Conservation (phyloP, 2,113 vertebrate genomes). For the Hoplias malabaricus region DNA sequence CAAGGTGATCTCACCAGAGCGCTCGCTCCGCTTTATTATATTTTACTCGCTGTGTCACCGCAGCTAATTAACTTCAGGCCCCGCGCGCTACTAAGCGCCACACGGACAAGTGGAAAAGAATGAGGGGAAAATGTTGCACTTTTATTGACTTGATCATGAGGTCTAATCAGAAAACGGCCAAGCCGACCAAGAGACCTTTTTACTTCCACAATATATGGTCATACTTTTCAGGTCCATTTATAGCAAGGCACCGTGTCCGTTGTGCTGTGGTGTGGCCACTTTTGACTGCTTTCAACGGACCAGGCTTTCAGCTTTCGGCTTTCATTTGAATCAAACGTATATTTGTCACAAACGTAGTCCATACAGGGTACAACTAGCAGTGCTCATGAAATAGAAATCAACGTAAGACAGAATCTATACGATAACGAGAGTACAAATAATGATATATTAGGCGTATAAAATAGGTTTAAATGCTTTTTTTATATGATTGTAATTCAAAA, state of each 20-base stretch:
- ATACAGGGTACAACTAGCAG: no score
- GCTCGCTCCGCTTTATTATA: slow-evolving; percentile 71
- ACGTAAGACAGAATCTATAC: no score
- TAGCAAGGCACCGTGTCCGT: slow-evolving; percentile 49
- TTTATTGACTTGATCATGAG: slow-evolving; percentile 46
- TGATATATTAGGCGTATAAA: no score
- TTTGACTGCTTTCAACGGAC: slow-evolving; percentile 48
- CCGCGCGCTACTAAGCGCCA: slow-evolving; percentile 73
- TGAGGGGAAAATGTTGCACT: slow-evolving; percentile 23
- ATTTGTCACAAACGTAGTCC: no score
- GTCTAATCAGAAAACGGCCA: slow-evolving; percentile 62
- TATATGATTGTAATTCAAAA: no score
- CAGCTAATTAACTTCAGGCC: slow-evolving; percentile 71
- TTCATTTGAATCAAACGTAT: no score
- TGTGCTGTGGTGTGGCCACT: slow-evolving; percentile 20
- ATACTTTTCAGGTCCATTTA: slow-evolving; percentile 40
- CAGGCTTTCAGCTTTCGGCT: slow-evolving; percentile 66
- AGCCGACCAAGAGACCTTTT: slow-evolving; percentile 41
- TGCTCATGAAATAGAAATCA: no score
- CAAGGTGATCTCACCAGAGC: slow-evolving; percentile 72
- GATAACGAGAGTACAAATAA: no score
- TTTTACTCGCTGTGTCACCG: slow-evolving; percentile 75
- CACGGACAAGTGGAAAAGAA: slow-evolving; percentile 54
- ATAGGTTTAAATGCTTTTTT: no score
- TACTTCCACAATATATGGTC: neutral